Evolutionary conservation across 2,888 invertebrate species (phyloP), one percentile per base, ranked within the genome.

Genomic region (Portevinia maculata): DNA sequence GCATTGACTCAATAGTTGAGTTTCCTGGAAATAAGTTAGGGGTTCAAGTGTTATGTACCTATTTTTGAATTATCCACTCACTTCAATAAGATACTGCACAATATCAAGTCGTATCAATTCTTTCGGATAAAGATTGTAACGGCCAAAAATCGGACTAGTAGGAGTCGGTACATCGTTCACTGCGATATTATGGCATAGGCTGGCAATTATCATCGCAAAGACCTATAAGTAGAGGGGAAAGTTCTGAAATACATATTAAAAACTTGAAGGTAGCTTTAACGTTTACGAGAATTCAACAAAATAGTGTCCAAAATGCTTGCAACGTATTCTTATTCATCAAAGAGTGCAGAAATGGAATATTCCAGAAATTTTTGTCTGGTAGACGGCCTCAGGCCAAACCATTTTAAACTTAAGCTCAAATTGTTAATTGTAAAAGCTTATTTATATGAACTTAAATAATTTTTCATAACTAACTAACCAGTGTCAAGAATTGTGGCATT

Each of bases 41-140:
- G 2, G 0, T 21, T 21, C 11, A 41, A 11, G 17, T 3, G 11
- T 37, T 9, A 11, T 19, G 13, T n/a, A 19, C n/a, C n/a, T 24
- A 0, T 6, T n/a, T 21, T n/a, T 17, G 24, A 2, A 24, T 24
- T 6, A 7, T 13, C 5, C 17, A 30, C 39, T 44, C 44, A 62
- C 71, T 24, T 62, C n/a, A 28, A 71, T 34, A 3, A 71, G 13
- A 11, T 44, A 60, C 7, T 53, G 17, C 17, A 50, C 17, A 21
- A 74, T 41, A 13, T 74, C 57, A 24, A 74, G 65, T 7, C 64
- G 39, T 1, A 65, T 74, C 13, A 74, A 17, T 30, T 74, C 64
- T 0, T 15, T 21, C 0, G 74, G 21, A 9, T 21, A 64, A 0
- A 17, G 2, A 32, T 74, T 74, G 21, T 74, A 74, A 0, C 74